These are phyloP conservation scores for Neoarius graeffei DNA, from an alignment of 2,113 vertebrate genomes.

Conservation along the genomic window DNA sequence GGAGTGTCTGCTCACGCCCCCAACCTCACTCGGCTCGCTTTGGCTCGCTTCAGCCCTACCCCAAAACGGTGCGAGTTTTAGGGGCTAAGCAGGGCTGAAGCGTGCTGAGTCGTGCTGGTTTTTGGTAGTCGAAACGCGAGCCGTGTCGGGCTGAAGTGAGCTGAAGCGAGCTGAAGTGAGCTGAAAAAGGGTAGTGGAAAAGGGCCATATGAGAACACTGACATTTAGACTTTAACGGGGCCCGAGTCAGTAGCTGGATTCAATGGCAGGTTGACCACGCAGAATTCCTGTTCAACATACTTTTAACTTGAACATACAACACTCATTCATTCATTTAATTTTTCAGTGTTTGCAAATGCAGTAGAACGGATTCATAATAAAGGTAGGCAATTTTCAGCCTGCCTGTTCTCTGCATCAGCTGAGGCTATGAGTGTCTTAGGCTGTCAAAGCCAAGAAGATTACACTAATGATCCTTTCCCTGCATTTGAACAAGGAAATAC, in stretches of 20 bases:
- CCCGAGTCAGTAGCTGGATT: slow-evolving; percentile 48
- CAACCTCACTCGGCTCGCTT: no score
- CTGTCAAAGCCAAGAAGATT: slow-evolving; percentile 32
- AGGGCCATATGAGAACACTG: slow-evolving; percentile 50
- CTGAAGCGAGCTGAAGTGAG: no score
- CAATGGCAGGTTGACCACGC: not conserved
- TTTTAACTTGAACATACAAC: not conserved
- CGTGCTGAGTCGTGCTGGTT: no score
- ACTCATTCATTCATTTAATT: not conserved
- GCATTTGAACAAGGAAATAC: not conserved
- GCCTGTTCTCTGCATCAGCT: not conserved
- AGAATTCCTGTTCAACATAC: slow-evolving; percentile 22
- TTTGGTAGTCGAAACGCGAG: no score
- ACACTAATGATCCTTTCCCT: slow-evolving; percentile 38
- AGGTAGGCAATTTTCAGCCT: not conserved
- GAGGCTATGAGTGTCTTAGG: not conserved
- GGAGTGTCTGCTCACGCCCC: no score
- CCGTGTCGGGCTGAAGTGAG: no score
- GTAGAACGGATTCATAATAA: not conserved
- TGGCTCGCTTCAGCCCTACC: no score
- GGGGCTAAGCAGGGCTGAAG: no score
- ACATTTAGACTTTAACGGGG: slow-evolving; percentile 33
- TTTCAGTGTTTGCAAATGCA: not conserved
- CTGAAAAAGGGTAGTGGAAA: no score
- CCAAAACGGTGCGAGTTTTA: no score